Percentiles rank a stretch among this genome's conserved stretches.
These are phyloP conservation scores for Oeneis ivallda DNA, from an alignment of 2,888 invertebrate species.

Conservation along the genomic window DNA sequence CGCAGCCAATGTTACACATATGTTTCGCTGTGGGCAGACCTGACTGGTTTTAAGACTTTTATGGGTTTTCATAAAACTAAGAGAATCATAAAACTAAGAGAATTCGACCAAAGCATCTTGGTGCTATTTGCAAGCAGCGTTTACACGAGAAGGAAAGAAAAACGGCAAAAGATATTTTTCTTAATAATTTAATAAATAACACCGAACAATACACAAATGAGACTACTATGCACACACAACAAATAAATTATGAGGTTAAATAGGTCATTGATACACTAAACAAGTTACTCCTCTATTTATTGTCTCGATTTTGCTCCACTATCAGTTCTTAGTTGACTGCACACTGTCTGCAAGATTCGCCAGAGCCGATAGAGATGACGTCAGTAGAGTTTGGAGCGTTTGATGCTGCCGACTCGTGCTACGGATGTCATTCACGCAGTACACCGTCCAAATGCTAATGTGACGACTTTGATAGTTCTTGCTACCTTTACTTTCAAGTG, in stretches of 20 bases:
- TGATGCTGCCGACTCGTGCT: not conserved
- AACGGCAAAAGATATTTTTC: conserved; percentile 24
- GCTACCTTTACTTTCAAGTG: too few relatives aligned
- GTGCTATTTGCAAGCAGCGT: too few relatives aligned
- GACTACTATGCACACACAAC: conserved; percentile 73
- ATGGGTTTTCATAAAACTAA: too few relatives aligned
- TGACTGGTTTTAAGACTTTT: too few relatives aligned
- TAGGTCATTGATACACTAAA: conserved; percentile 67
- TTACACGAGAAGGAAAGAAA: not conserved
- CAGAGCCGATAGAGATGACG: not conserved
- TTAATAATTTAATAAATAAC: conserved; percentile 79
- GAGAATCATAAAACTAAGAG: too few relatives aligned
- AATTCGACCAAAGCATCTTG: too few relatives aligned
- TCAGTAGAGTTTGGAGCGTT: not conserved
- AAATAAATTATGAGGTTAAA: conserved; percentile 82
- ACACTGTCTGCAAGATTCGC: not conserved
- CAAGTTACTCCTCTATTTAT: conserved; percentile 60
- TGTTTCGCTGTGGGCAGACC: too few relatives aligned
- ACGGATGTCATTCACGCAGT: too few relatives aligned
- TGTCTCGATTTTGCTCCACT: conserved; percentile 66
- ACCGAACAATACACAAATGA: conserved; percentile 74
- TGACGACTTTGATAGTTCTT: too few relatives aligned
- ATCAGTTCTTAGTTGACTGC: conserved; percentile 39
- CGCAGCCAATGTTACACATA: too few relatives aligned
- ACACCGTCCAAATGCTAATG: too few relatives aligned